A percentile compares a stretch with the other conserved stretches of the same genome.
phyloP scores from a whole-genome alignment of 2,888 invertebrate genomes.

The Idaea aversata region DNA sequence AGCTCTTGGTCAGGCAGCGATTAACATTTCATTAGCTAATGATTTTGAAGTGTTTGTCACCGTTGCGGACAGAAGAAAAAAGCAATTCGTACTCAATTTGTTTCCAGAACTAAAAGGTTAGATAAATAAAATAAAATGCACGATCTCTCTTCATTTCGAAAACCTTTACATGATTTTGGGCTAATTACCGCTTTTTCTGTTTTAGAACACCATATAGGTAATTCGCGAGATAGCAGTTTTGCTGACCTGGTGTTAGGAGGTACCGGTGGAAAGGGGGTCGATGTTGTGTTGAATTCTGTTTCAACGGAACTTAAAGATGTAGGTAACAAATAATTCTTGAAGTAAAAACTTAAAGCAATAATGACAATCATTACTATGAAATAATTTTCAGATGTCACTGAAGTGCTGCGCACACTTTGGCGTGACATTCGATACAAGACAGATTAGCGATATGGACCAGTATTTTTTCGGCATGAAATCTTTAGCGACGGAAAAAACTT shows the following conservation, averaged over 20 bases:
- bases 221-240: constrained; percentile 47
- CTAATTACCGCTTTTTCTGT: constrained; percentile 12
- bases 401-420: constrained; percentile 24
- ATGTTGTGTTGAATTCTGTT: constrained; percentile 38
- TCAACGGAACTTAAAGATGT: constrained; percentile 46
- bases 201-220: constrained; percentile 50
- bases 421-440: constrained; percentile 27
- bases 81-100: constrained; percentile 44
- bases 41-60: constrained; percentile 53
- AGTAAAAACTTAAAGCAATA: too few relatives aligned
- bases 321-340: constrained; percentile 21
- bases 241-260: constrained; percentile 39
- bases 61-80: constrained; percentile 32
- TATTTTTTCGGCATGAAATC: constrained; percentile 35
- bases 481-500: constrained; percentile 28
- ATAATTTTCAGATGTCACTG: constrained; percentile 26
- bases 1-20: constrained; percentile 57
- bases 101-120: constrained; percentile 51
- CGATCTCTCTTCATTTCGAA: background rate
- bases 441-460: constrained; percentile 31
- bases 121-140: too few relatives aligned
- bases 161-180: background rate
- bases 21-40: constrained; percentile 46
- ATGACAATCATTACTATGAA: constrained; percentile 17
- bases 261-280: constrained; percentile 43